Conservation (phyloP, 1,140 invertebrate species). For the Neodiprion fabricii region DNA sequence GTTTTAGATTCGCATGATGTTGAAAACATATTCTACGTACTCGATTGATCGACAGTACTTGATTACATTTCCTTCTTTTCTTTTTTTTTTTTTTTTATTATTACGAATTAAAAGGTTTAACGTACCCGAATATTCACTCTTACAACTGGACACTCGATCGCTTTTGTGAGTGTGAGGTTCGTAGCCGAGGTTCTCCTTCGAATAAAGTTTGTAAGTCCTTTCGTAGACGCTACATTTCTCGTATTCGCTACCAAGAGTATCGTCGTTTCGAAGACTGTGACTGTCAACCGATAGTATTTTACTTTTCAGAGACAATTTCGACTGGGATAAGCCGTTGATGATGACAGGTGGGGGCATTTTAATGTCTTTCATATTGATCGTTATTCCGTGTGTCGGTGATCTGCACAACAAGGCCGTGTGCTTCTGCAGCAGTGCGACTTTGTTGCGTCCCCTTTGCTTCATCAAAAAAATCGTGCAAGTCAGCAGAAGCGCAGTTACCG, state of each 20-base stretch:
- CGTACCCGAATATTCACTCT: constrained; percentile 44
- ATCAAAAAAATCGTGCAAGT: constrained; percentile 74
- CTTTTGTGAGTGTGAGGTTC: constrained; percentile 31
- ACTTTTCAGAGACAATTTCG: constrained; percentile 59
- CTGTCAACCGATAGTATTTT: constrained; percentile 41
- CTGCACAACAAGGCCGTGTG: constrained; percentile 66
- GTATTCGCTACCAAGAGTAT: constrained; percentile 40
- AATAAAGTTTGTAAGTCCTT: constrained; percentile 50
- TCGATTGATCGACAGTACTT: no score
- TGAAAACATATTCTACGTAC: no score
- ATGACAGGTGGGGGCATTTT: constrained; percentile 68
- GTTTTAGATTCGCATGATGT: no score
- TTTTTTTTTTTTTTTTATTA: not conserved
- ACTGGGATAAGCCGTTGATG: constrained; percentile 63
- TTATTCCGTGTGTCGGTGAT: constrained; percentile 61
- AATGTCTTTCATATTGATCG: constrained; percentile 73
- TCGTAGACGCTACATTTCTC: constrained; percentile 50
- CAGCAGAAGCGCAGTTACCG: constrained; percentile 73
- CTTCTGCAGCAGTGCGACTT: constrained; percentile 73
- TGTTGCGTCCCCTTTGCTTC: constrained; percentile 74
- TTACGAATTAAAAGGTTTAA: constrained; percentile 7
- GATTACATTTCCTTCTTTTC: no score
- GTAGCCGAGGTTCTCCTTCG: constrained; percentile 44
- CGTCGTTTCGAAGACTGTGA: constrained; percentile 32
- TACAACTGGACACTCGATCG: constrained; percentile 40